These are phyloP conservation scores for Dorcus parallelipipedus DNA, from an alignment of 2,888 invertebrate species.

Conservation along the genomic window DNA sequence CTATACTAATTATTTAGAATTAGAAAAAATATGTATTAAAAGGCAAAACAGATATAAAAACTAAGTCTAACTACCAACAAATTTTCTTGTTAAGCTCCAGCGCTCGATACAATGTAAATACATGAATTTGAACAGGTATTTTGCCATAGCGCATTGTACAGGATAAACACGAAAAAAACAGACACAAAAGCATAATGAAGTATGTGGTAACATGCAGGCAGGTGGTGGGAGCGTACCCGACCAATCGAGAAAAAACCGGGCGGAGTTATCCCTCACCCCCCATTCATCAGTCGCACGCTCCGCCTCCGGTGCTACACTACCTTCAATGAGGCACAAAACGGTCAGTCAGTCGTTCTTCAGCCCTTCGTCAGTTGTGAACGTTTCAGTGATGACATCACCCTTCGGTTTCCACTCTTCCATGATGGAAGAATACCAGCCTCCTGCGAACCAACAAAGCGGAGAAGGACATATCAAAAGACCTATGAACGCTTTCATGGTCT, in stretches of 20 bases:
- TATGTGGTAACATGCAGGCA: slow-evolving; percentile 32
- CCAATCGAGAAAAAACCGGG: slow-evolving; percentile 44
- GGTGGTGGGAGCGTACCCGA: slow-evolving; percentile 31
- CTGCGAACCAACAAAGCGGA: slow-evolving; percentile 7
- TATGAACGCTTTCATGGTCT: slow-evolving; percentile 98
- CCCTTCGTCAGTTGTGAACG: slow-evolving; percentile 21
- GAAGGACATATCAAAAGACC: slow-evolving; percentile 91
- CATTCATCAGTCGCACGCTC: not conserved
- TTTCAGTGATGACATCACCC: slow-evolving; percentile 11
- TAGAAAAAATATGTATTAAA: too few relatives aligned
- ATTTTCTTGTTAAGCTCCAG: too few relatives aligned
- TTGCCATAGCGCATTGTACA: slow-evolving; percentile 13
- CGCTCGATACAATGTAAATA: not conserved
- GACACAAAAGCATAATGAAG: slow-evolving; percentile 20
- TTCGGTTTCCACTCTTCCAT: slow-evolving; percentile 28
- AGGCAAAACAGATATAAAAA: too few relatives aligned
- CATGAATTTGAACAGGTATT: slow-evolving; percentile 21
- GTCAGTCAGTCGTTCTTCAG: slow-evolving; percentile 37
- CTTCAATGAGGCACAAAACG: slow-evolving; percentile 24
- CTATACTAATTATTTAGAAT: too few relatives aligned
- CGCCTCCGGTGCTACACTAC: slow-evolving; percentile 6
- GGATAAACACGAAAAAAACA: slow-evolving; percentile 19
- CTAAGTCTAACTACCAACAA: too few relatives aligned
- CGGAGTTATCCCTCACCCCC: slow-evolving; percentile 33
- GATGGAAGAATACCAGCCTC: slow-evolving; percentile 41